Evolutionary conservation across 92 coral and sea anemone species (phyloP).

Genomic region (Umimayanthus kanabou): DNA sequence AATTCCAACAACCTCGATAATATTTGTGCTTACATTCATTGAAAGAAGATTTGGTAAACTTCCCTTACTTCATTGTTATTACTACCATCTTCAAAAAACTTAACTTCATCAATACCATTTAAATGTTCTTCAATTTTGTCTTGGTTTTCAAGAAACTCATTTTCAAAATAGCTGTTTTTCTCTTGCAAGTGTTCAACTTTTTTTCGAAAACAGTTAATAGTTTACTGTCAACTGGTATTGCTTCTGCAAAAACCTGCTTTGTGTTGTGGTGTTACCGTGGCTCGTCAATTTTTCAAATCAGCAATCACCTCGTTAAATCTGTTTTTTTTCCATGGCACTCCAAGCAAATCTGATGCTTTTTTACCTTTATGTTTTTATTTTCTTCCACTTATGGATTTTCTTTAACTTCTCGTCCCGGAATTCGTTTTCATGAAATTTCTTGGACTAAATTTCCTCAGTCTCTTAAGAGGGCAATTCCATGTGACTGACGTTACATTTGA

Average conservation of each 20-base stretch:
- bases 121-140: no score
- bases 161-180: no score
- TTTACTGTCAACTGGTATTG: constrained; percentile 13
- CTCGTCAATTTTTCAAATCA: neutral
- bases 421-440: neutral
- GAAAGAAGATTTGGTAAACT: constrained; percentile 33
- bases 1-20: constrained; percentile 3
- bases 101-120: neutral
- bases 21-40: constrained; percentile 11
- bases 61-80: constrained; percentile 36
- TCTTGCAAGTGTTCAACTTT: neutral
- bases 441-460: neutral
- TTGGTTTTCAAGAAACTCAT: no score
- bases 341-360: neutral
- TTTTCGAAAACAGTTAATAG: neutral
- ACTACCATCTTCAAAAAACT: constrained; percentile 13
- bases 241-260: constrained; percentile 20
- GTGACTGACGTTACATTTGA: no score
- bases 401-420: neutral
- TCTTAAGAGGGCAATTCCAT: no score
- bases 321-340: neutral
- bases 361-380: neutral
- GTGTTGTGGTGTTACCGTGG: constrained; percentile 25
- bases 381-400: neutral
- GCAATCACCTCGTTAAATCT: constrained; percentile 8